phyloP scores from a whole-genome alignment of 2,888 invertebrate species.

The Agrilus cyanescens region DNA sequence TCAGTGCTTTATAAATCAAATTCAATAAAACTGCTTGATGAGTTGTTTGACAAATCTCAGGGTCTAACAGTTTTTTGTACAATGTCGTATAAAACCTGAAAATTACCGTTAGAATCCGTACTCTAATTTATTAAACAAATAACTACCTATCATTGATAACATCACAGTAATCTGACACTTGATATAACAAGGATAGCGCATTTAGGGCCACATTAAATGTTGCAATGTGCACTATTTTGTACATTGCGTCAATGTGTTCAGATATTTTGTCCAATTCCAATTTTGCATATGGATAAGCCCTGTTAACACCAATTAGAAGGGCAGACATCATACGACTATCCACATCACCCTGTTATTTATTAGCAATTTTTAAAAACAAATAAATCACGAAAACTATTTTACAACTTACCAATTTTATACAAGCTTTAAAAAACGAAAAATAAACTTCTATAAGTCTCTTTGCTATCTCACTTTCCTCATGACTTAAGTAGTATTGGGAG shows the following conservation, averaged over 20 bases:
- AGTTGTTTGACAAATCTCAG: constrained; percentile 55
- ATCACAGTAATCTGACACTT: constrained; percentile 44
- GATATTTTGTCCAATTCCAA: constrained; percentile 43
- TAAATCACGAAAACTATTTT: neutral
- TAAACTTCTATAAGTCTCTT: constrained; percentile 80
- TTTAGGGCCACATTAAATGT: constrained; percentile 57
- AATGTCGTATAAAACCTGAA: constrained; percentile 74
- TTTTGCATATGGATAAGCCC: constrained; percentile 75
- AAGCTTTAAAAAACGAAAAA: constrained; percentile 90
- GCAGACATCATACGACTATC: constrained; percentile 77
- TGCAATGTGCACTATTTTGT: constrained; percentile 68
- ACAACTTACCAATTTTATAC: constrained; percentile 58
- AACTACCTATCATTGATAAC: constrained; percentile 45
- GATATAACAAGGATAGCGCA: constrained; percentile 47
- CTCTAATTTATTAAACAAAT: neutral
- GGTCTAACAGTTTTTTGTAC: constrained; percentile 74
- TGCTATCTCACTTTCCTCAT: constrained; percentile 64
- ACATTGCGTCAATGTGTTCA: constrained; percentile 63
- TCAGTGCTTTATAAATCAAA: constrained; percentile 74
- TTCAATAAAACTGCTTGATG: constrained; percentile 74
- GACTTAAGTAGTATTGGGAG: constrained; percentile 67
- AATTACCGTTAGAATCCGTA: constrained; percentile 5
- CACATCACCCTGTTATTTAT: constrained; percentile 49
- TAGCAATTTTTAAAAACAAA: neutral
- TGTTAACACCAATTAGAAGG: constrained; percentile 69